A percentile compares a stretch with the other conserved stretches of the same genome.
These are phyloP conservation scores for Rhinoptilus africanus DNA, from an alignment of 2,113 vertebrate genomes.

Conservation along the genomic window DNA sequence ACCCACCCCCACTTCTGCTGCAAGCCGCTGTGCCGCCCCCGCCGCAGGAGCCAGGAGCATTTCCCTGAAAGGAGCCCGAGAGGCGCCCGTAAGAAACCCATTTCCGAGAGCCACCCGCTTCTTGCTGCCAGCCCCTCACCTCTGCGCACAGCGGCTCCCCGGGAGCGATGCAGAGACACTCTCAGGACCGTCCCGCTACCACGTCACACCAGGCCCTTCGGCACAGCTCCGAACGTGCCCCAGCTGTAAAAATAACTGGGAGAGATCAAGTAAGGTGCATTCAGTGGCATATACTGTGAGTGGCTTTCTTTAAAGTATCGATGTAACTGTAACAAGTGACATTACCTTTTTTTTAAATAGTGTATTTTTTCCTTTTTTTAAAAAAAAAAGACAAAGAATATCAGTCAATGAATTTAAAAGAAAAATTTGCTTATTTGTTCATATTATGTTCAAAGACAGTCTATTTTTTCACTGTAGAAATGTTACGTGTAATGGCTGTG, in stretches of 20 bases:
- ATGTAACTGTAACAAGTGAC: conserved; percentile 74
- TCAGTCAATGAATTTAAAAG: conserved; percentile 68
- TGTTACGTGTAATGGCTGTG: conserved; percentile 75
- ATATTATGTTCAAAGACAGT: conserved; percentile 93
- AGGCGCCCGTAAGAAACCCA: fast-evolving
- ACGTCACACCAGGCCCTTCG: fast-evolving
- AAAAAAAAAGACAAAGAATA: conserved; percentile 58
- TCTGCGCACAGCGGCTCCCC: background rate
- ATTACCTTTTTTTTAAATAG: conserved; percentile 73
- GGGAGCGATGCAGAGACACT: background rate
- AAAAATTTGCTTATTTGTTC: conserved; percentile 84
- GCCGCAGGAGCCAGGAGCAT: background rate
- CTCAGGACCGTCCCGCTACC: background rate
- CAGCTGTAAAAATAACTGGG: conserved; percentile 6
- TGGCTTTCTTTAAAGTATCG: conserved; percentile 69
- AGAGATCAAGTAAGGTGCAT: background rate
- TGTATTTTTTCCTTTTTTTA: conserved; percentile 67
- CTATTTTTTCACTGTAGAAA: conserved; percentile 96
- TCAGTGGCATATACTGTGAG: background rate
- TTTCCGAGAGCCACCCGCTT: background rate
- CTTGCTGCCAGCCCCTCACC: background rate
- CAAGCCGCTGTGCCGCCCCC: background rate
- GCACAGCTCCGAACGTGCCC: background rate
- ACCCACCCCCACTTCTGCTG: background rate
- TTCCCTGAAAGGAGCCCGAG: background rate